Evolutionary conservation across 2,797 vertebrate genomes (phyloP).

Genomic region (Esox masquinongy): DNA sequence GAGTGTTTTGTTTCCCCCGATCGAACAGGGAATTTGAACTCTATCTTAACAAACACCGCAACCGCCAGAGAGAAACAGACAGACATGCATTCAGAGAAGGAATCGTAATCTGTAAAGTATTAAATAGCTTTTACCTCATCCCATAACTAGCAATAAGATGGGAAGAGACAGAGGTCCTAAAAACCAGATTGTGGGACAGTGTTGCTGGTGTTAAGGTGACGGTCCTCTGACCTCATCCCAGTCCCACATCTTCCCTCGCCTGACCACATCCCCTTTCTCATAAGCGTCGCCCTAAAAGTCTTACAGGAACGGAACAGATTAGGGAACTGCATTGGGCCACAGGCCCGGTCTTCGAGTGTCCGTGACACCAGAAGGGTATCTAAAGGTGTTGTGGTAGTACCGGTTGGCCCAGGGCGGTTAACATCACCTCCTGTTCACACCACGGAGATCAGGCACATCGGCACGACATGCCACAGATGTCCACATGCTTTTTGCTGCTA

Average conservation of each 20-base stretch:
- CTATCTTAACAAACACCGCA: conserved; percentile 20
- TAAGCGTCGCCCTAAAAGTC: not conserved
- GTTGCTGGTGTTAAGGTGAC: not conserved
- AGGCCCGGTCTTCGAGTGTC: conserved; percentile 8
- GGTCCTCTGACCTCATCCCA: not conserved
- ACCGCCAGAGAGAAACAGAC: conserved; percentile 4
- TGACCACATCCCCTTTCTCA: not conserved
- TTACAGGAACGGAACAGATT: not conserved
- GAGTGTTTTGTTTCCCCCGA: conserved; percentile 23
- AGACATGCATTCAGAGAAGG: conserved; percentile 5
- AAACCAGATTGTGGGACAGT: not conserved
- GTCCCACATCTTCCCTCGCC: not conserved
- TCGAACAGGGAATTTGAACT: conserved; percentile 22
- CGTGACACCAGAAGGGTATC: conserved; percentile 19
- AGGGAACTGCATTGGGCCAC: not conserved
- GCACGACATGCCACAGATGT: not conserved
- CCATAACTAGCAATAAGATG: not conserved
- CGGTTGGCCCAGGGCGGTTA: not conserved
- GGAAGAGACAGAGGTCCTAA: not conserved
- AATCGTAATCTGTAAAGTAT: not conserved
- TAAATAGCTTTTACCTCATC: too few relatives aligned
- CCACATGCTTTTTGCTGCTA: conserved; percentile 25
- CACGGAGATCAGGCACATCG: not conserved
- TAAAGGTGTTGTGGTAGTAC: not conserved
- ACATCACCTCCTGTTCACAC: not conserved